Conservation (phyloP, 2,888 invertebrate genomes). For the Rhingia campestris region DNA sequence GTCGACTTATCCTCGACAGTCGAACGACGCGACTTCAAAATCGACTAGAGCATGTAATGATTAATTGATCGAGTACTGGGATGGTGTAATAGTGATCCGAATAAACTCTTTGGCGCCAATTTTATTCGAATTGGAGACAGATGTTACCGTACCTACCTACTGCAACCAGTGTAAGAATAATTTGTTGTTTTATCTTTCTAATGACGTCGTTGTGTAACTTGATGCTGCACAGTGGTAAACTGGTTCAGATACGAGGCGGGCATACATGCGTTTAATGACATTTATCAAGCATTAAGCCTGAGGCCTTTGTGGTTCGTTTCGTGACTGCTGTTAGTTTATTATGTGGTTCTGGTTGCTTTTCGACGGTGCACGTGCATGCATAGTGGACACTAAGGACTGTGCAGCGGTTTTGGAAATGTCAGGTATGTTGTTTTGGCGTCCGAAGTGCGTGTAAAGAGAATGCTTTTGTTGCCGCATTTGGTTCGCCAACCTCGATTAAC, state of each 20-base stretch:
- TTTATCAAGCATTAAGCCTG: conserved; percentile 15
- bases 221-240: conserved; percentile 20
- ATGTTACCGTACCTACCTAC: conserved; percentile 5
- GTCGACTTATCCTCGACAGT: no score
- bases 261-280: conserved; percentile 54
- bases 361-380: conserved; percentile 46
- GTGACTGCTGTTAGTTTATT: conserved; percentile 7
- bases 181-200: conserved; percentile 28
- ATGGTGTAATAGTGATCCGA: conserved; percentile 42
- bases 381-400: background rate
- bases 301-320: conserved; percentile 6
- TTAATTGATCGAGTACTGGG: conserved; percentile 54
- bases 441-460: conserved; percentile 42
- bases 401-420: conserved; percentile 39
- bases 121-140: conserved; percentile 23
- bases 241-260: conserved; percentile 51
- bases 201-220: conserved; percentile 57
- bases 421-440: conserved; percentile 8
- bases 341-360: conserved; percentile 22
- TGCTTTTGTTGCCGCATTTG: conserved; percentile 11
- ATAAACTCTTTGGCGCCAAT: conserved; percentile 31
- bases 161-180: conserved; percentile 13
- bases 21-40: conserved; percentile 12
- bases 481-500: conserved; percentile 13
- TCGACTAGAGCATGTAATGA: conserved; percentile 18